Evolutionary conservation across 2,888 invertebrate species (phyloP).

Genomic region (Oegoconia quadripuncta): DNA sequence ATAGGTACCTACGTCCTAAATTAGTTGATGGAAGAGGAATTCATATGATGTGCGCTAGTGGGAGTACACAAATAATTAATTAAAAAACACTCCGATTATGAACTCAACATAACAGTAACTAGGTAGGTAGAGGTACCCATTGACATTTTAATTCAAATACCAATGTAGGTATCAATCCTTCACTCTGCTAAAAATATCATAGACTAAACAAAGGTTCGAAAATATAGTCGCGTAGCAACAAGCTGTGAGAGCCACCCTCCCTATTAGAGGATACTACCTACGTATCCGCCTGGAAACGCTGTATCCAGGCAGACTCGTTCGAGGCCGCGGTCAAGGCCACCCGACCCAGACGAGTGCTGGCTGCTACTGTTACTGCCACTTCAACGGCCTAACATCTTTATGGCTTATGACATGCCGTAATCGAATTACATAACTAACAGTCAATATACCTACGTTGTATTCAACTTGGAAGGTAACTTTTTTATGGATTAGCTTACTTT

Average conservation of each 20-base stretch:
- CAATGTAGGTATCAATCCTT: too few relatives aligned
- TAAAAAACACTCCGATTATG: too few relatives aligned
- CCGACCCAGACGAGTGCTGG: conserved; percentile 24
- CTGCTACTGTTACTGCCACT: conserved; percentile 25
- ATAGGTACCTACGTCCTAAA: too few relatives aligned
- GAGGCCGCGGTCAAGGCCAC: conserved; percentile 25
- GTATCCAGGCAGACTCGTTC: conserved; percentile 15
- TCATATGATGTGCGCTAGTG: too few relatives aligned
- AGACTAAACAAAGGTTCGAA: background rate
- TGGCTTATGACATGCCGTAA: background rate
- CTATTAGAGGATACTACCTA: conserved; percentile 12
- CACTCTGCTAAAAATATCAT: background rate
- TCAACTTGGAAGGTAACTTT: too few relatives aligned
- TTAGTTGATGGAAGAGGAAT: too few relatives aligned
- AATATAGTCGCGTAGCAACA: conserved; percentile 6
- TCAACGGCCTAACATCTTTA: conserved; percentile 24
- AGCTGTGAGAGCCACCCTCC: background rate
- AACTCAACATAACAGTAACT: too few relatives aligned
- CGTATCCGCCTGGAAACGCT: conserved; percentile 15
- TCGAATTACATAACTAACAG: background rate
- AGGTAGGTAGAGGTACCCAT: too few relatives aligned
- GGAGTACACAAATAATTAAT: too few relatives aligned
- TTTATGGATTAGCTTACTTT: too few relatives aligned
- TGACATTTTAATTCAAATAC: too few relatives aligned
- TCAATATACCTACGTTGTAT: too few relatives aligned